phyloP scores from a whole-genome alignment of 2,888 invertebrate genomes.

The Anoplius nigerrimus region DNA sequence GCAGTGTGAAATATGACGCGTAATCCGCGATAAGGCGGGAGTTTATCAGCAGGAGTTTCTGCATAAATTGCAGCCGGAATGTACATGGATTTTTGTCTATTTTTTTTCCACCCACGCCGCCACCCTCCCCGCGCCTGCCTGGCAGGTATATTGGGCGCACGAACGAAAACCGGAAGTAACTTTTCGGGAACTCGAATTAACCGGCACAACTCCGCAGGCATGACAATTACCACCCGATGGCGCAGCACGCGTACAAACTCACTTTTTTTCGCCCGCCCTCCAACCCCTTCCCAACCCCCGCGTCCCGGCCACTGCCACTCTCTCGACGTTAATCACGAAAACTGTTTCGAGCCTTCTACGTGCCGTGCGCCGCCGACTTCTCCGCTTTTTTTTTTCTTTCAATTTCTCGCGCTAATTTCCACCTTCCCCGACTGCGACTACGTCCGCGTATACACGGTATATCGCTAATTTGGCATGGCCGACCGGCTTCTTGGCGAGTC shows the following conservation, averaged over 20 bases:
- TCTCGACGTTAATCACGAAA: constrained; percentile 40
- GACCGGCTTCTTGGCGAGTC: no score
- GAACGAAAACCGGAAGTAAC: constrained; percentile 49
- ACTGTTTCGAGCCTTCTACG: constrained; percentile 35
- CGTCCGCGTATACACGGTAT: no score
- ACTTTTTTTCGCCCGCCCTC: constrained; percentile 16
- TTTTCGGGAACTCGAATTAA: constrained; percentile 47
- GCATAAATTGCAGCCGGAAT: neutral
- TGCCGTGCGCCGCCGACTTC: neutral
- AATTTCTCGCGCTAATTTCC: constrained; percentile 17
- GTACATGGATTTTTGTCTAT: constrained; percentile 8
- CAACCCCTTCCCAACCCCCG: neutral
- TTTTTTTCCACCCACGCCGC: constrained; percentile 15
- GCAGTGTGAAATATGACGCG: neutral
- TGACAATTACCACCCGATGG: constrained; percentile 44
- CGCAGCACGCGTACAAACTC: constrained; percentile 19
- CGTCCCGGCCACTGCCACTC: constrained; percentile 5
- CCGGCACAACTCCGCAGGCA: constrained; percentile 31
- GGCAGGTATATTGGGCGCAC: constrained; percentile 1
- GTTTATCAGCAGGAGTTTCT: constrained; percentile 1
- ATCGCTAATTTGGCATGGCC: no score
- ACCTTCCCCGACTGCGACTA: neutral
- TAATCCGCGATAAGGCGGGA: neutral
- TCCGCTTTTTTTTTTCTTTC: neutral
- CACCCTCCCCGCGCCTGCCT: constrained; percentile 12